A percentile compares a stretch with the other conserved stretches of the same genome.
phyloP scores from a whole-genome alignment of 1,140 invertebrate genomes.

The Coenobita brevimanus region DNA sequence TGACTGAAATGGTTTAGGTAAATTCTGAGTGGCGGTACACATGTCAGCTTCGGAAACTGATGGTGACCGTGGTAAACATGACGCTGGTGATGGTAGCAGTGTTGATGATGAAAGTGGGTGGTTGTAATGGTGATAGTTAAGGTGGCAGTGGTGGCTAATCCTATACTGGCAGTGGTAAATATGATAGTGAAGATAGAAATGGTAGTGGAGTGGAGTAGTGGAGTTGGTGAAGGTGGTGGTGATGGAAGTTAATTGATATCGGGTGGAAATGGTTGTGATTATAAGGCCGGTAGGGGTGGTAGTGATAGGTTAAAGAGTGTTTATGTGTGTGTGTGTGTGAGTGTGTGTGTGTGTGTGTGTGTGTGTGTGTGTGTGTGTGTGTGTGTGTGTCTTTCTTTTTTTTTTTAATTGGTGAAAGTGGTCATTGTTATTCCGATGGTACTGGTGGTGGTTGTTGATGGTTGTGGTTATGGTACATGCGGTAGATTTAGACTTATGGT shows the following conservation, averaged over 20 bases:
- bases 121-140: neutral
- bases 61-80: neutral
- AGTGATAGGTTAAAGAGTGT: neutral
- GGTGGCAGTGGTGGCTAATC: neutral
- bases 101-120: neutral
- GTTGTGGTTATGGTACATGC: too few species aligned
- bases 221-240: neutral
- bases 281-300: neutral
- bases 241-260: neutral
- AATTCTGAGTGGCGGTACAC: too few species aligned
- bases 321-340: constrained; percentile 1
- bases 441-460: too few species aligned
- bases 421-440: neutral
- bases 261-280: neutral
- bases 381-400: too few species aligned
- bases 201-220: neutral
- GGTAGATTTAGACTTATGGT: too few species aligned
- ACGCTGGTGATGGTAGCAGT: neutral
- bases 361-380: neutral
- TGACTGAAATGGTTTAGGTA: too few species aligned
- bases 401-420: neutral
- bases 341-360: constrained; percentile 26
- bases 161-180: neutral
- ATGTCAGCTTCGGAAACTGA: too few species aligned
- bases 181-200: neutral